These are phyloP conservation scores for Philonicus albiceps DNA, from an alignment of 2,888 invertebrate genomes.

Conservation along the genomic window DNA sequence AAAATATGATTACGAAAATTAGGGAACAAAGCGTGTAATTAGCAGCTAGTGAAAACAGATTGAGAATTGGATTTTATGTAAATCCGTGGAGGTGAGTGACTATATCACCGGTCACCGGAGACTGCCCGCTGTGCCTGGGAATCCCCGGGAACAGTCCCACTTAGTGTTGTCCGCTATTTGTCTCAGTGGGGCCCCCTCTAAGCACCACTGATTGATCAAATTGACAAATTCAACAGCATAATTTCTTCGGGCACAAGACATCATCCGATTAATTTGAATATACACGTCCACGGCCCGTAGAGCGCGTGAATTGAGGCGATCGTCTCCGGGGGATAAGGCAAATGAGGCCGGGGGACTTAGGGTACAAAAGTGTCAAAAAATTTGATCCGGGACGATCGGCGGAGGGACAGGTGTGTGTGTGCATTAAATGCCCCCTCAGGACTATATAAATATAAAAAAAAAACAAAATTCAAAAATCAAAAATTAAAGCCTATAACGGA, in stretches of 20 bases:
- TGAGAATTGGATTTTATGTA: neutral
- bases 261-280: conserved; percentile 48
- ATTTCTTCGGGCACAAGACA: conserved; percentile 45
- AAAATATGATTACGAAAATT: conserved; percentile 34
- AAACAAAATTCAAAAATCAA: neutral
- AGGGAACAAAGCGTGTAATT: conserved; percentile 36
- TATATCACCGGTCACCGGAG: neutral
- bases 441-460: too few relatives aligned
- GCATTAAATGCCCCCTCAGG: neutral
- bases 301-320: conserved; percentile 43
- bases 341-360: conserved; percentile 26
- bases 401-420: neutral
- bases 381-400: conserved; percentile 35
- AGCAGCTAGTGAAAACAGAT: conserved; percentile 21
- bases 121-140: neutral
- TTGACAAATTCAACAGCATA: conserved; percentile 48
- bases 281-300: conserved; percentile 42
- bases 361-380: conserved; percentile 45
- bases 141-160: neutral
- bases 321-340: conserved; percentile 44
- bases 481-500: conserved; percentile 35
- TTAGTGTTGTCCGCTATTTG: conserved; percentile 10
- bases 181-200: conserved; percentile 22
- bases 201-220: conserved; percentile 44
- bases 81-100: neutral